These are phyloP conservation scores for Conger conger DNA, from an alignment of 2,113 vertebrate genomes.

Conservation along the genomic window DNA sequence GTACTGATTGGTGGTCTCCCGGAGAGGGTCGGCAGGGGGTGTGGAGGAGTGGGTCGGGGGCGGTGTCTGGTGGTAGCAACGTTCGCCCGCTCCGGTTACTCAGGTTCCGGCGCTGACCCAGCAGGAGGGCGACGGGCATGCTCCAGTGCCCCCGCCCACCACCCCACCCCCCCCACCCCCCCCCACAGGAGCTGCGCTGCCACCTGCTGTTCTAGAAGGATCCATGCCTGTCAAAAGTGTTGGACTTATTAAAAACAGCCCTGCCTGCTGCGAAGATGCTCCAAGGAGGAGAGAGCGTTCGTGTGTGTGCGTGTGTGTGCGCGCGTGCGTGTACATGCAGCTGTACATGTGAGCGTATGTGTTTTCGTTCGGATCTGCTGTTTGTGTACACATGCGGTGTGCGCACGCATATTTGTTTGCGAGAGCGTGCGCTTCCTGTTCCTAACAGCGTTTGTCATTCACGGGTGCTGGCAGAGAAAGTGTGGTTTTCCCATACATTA, in stretches of 20 bases:
- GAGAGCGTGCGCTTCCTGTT: background rate
- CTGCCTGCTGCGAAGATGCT: slow-evolving; percentile 21
- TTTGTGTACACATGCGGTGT: background rate
- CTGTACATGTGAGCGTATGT: background rate
- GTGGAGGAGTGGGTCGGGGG: background rate
- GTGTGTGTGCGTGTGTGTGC: too few relatives aligned
- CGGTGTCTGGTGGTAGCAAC: background rate
- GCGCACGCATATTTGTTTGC: background rate
- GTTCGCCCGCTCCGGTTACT: background rate
- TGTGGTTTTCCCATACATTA: slow-evolving; percentile 50
- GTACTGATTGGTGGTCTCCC: background rate
- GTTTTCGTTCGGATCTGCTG: background rate
- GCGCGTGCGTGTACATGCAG: too few relatives aligned
- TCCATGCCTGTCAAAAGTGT: slow-evolving; percentile 33
- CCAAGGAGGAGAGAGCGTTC: background rate
- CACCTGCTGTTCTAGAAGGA: slow-evolving; percentile 33
- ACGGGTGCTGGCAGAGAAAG: slow-evolving; percentile 45
- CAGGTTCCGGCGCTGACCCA: background rate
- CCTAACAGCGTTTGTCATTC: slow-evolving; percentile 52
- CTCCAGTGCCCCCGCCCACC: background rate
- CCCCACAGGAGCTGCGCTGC: background rate
- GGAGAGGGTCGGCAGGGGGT: background rate
- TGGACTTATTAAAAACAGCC: slow-evolving; percentile 22
- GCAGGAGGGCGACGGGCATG: background rate
- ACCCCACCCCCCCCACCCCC: background rate